These are phyloP conservation scores for Gasterosteus nipponicus DNA, from an alignment of 2,113 vertebrate species.

Conservation along the genomic window DNA sequence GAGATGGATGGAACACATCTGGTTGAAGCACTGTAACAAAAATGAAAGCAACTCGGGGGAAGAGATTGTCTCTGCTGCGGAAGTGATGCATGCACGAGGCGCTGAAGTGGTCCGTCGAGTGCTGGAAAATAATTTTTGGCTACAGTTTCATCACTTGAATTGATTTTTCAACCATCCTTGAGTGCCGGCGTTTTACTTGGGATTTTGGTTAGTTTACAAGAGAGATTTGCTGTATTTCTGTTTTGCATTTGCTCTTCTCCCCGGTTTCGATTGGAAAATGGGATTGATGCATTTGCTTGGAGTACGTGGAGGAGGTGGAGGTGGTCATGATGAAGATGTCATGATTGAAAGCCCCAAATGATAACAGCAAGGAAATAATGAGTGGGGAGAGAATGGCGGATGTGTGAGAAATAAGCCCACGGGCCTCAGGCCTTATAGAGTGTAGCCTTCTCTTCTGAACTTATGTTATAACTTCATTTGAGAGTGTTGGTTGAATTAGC, in stretches of 20 bases:
- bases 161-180: background rate
- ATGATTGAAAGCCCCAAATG: too few species aligned
- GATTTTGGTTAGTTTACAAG: background rate
- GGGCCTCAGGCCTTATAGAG: too few species aligned
- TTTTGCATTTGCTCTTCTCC: conserved; percentile 3
- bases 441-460: too few species aligned
- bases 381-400: too few species aligned
- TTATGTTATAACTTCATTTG: too few species aligned
- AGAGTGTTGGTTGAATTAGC: background rate
- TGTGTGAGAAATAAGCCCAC: too few species aligned
- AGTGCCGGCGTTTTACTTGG: background rate
- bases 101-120: background rate
- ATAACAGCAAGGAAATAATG: too few species aligned
- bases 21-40: background rate
- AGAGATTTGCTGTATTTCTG: background rate
- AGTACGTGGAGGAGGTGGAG: too few species aligned
- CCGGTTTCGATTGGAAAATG: background rate
- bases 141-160: too few species aligned
- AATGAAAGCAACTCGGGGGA: background rate
- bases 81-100: background rate
- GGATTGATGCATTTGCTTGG: background rate
- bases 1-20: background rate
- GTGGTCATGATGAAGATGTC: too few species aligned
- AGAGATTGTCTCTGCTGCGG: background rate
- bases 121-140: background rate